Conservation (phyloP, 2,888 invertebrate genomes). For the Acanthoscelides obtectus region DNA sequence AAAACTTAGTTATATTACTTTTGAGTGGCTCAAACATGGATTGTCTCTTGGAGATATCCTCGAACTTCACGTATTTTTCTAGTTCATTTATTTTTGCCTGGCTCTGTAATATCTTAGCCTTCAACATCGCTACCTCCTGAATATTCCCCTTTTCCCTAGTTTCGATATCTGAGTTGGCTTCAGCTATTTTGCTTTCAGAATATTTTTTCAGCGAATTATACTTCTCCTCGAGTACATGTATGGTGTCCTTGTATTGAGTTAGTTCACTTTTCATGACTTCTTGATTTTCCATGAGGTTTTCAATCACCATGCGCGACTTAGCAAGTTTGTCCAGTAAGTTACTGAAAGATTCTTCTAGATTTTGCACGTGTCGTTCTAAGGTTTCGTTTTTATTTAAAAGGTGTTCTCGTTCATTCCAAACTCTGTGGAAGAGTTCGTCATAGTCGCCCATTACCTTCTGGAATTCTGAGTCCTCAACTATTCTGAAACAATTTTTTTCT, state of each 20-base stretch:
- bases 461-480: constrained; percentile 21
- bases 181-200: constrained; percentile 30
- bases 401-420: constrained; percentile 33
- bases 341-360: constrained; percentile 37
- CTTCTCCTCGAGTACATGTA: constrained; percentile 28
- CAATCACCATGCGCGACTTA: constrained; percentile 34
- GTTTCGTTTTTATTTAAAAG: constrained; percentile 30
- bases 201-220: constrained; percentile 31
- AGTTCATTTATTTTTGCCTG: constrained; percentile 34
- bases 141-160: constrained; percentile 31
- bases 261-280: constrained; percentile 32
- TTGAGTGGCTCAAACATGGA: constrained; percentile 34
- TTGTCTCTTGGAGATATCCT: constrained; percentile 15
- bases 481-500: neutral
- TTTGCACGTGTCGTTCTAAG: constrained; percentile 30
- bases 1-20: constrained; percentile 23
- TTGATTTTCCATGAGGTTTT: constrained; percentile 37
- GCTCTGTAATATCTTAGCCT: constrained; percentile 32
- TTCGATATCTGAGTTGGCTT: constrained; percentile 31
- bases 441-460: constrained; percentile 32
- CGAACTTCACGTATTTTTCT: constrained; percentile 29
- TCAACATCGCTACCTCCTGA: constrained; percentile 33
- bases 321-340: constrained; percentile 39
- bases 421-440: constrained; percentile 34
- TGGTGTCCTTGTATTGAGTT: constrained; percentile 27